Conservation (phyloP, 53 echinoderm and acorn worm species). For the Astropecten irregularis region DNA sequence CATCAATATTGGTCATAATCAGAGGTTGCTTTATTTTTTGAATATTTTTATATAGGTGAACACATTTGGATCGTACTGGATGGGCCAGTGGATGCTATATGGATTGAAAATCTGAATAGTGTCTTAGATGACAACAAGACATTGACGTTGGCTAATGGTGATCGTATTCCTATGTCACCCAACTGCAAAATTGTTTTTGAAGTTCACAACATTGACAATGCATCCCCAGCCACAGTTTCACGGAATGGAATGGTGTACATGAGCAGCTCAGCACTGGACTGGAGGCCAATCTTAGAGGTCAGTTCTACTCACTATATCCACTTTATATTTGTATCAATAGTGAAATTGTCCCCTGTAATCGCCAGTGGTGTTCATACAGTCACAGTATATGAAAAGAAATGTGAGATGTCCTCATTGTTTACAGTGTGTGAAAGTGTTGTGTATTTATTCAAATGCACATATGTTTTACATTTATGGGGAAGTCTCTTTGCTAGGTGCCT, state of each 20-base stretch:
- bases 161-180: conserved; percentile 97
- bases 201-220: conserved; percentile 99
- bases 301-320: conserved; percentile 4
- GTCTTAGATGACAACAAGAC: conserved; percentile 98
- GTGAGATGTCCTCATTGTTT: no score
- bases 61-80: conserved; percentile 98
- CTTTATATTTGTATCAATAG: no score
- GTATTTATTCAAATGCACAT: no score
- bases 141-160: conserved; percentile 94
- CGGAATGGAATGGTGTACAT: conserved; percentile 99
- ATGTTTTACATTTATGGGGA: no score
- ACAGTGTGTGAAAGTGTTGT: no score
- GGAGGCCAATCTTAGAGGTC: conserved; percentile 95
- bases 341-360: no score
- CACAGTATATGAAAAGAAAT: no score
- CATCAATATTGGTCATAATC: no score
- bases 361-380: no score
- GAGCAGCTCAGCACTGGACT: conserved; percentile 96
- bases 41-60: conserved; percentile 89
- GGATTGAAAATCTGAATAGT: conserved; percentile 99
- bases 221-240: conserved; percentile 98
- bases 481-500: no score
- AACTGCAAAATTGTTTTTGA: conserved; percentile 99
- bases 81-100: conserved; percentile 99
- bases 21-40: no score